Evolutionary conservation across 2,888 invertebrate genomes (phyloP).

Genomic region (Petrolisthes cinctipes): DNA sequence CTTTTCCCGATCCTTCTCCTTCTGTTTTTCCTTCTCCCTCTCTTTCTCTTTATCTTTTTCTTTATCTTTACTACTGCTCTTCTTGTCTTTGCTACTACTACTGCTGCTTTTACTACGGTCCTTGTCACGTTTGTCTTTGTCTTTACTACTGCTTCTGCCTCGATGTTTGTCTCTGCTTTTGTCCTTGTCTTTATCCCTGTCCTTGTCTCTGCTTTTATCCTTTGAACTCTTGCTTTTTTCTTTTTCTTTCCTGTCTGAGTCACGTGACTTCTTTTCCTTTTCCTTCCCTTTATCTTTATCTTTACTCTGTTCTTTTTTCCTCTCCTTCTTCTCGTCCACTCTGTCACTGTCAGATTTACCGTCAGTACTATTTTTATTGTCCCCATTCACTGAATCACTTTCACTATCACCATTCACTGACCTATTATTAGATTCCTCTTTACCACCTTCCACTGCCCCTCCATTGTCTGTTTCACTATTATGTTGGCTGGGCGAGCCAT

Average conservation of each 20-base stretch:
- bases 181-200: not conserved
- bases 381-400: not conserved
- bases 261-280: conserved; percentile 23
- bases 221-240: conserved; percentile 19
- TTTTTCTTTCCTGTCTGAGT: conserved; percentile 36
- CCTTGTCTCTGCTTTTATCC: conserved; percentile 23
- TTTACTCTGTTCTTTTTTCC: conserved; percentile 21
- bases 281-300: conserved; percentile 33
- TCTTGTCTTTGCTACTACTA: conserved; percentile 35
- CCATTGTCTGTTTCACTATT: not conserved
- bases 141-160: conserved; percentile 17
- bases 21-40: conserved; percentile 27
- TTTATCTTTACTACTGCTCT: conserved; percentile 37
- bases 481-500: not conserved
- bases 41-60: conserved; percentile 27
- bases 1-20: conserved; percentile 14
- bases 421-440: conserved; percentile 9
- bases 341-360: conserved; percentile 29
- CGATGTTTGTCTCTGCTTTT: conserved; percentile 11
- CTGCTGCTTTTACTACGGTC: conserved; percentile 35
- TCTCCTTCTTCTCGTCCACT: conserved; percentile 15
- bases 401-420: conserved; percentile 23
- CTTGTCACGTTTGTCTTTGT: conserved; percentile 27
- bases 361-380: conserved; percentile 8
- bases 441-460: not conserved